These are phyloP conservation scores for Coelinius sp. DNA, from an alignment of 2,888 invertebrate species.

Conservation along the genomic window DNA sequence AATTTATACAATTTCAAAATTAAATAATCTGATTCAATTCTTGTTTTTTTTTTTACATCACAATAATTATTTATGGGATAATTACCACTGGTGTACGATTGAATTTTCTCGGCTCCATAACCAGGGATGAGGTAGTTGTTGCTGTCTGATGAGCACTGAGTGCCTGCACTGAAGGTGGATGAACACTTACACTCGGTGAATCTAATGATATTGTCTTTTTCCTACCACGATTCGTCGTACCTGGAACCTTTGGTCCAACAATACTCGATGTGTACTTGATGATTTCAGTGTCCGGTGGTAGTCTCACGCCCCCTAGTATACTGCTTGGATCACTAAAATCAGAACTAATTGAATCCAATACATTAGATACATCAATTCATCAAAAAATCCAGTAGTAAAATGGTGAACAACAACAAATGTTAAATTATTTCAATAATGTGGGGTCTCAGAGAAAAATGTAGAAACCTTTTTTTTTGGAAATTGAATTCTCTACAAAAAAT, in stretches of 20 bases:
- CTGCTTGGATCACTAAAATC: constrained; percentile 83
- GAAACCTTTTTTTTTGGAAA: too few species aligned
- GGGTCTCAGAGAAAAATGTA: too few species aligned
- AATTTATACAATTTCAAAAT: not conserved
- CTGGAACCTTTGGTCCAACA: constrained; percentile 88
- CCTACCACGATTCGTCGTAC: constrained; percentile 86
- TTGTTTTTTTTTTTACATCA: too few species aligned
- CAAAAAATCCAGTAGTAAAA: too few species aligned
- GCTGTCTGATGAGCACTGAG: constrained; percentile 63
- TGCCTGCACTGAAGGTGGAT: constrained; percentile 71
- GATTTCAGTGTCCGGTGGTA: constrained; percentile 91
- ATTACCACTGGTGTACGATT: constrained; percentile 60
- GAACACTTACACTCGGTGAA: constrained; percentile 78
- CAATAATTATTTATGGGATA: too few species aligned
- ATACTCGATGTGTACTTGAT: constrained; percentile 92
- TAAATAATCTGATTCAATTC: too few species aligned
- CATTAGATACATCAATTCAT: too few species aligned
- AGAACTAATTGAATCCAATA: constrained; percentile 26
- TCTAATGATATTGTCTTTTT: constrained; percentile 92
- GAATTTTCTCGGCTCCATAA: constrained; percentile 72
- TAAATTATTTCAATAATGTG: too few species aligned
- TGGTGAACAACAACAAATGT: too few species aligned
- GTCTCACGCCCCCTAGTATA: constrained; percentile 85
- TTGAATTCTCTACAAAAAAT: too few species aligned
- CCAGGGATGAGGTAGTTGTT: constrained; percentile 64